A percentile compares a stretch with the other conserved stretches of the same genome.
Evolutionary conservation across 2,888 invertebrate genomes (phyloP).

Genomic region (Scaptomyza caliginosa): DNA sequence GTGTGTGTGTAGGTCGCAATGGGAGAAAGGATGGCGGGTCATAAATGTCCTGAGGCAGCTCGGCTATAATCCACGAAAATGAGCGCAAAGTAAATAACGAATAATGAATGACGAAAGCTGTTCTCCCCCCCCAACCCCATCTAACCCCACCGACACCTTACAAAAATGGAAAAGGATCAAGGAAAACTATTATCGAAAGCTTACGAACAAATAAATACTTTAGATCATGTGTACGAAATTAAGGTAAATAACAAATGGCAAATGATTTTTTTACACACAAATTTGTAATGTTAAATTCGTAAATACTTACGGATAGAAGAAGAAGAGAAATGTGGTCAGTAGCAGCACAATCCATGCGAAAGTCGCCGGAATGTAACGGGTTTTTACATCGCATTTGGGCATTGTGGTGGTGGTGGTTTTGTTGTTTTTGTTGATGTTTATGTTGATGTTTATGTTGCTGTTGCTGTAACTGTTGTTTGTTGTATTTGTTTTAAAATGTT

Average conservation of each 20-base stretch:
- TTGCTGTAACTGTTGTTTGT: slow-evolving; percentile 8
- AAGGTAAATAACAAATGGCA: too few relatives aligned
- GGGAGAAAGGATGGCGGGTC: background rate
- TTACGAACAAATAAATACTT: background rate
- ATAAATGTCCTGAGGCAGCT: slow-evolving; percentile 18
- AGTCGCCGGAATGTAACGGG: slow-evolving; percentile 98
- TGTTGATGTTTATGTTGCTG: slow-evolving; percentile 20
- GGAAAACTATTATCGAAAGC: background rate
- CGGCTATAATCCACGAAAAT: slow-evolving; percentile 53
- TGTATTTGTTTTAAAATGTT: slow-evolving; percentile 15
- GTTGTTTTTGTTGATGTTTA: slow-evolving; percentile 12
- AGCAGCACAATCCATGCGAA: slow-evolving; percentile 98
- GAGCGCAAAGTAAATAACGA: slow-evolving; percentile 51
- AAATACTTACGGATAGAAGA: slow-evolving; percentile 98
- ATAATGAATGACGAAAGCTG: slow-evolving; percentile 8
- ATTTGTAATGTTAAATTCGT: background rate
- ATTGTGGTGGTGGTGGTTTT: slow-evolving; percentile 84
- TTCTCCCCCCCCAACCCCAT: background rate
- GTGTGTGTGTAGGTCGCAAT: too few relatives aligned
- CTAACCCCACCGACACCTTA: background rate
- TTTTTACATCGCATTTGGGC: slow-evolving; percentile 98
- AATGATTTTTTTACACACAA: background rate
- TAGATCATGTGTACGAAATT: too few relatives aligned
- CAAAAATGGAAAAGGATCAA: background rate
- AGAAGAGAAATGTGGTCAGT: slow-evolving; percentile 96